Evolutionary conservation across 2,797 vertebrate species (phyloP).

Genomic region (Xenentodon cancila): DNA sequence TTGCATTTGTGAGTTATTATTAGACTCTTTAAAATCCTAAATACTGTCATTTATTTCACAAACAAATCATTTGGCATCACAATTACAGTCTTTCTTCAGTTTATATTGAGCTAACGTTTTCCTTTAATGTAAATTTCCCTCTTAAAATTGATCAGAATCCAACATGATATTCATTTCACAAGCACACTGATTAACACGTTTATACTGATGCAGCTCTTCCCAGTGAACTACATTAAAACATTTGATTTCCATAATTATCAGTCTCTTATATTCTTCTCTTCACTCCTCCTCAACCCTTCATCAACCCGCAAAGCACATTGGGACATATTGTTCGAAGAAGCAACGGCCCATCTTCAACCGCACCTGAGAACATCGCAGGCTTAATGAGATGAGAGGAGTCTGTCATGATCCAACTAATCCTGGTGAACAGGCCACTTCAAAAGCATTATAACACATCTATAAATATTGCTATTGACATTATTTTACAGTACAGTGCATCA

Average conservation of each 20-base stretch:
- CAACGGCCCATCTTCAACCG: conserved; percentile 57
- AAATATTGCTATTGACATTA: conserved; percentile 89
- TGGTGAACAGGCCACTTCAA: conserved; percentile 69
- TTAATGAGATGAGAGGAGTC: conserved; percentile 66
- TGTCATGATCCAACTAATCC: conserved; percentile 57
- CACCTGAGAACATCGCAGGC: conserved; percentile 77
- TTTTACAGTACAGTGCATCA: conserved; percentile 88
- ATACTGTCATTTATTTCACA: conserved; percentile 81
- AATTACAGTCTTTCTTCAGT: conserved; percentile 73
- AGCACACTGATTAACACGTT: conserved; percentile 65
- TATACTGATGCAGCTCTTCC: conserved; percentile 70
- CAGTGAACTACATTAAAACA: conserved; percentile 69
- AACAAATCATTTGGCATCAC: conserved; percentile 82
- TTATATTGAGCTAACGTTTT: conserved; percentile 70
- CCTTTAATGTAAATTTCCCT: conserved; percentile 73
- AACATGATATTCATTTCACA: conserved; percentile 65
- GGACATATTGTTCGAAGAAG: conserved; percentile 67
- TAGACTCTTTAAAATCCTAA: conserved; percentile 72
- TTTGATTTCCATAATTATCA: conserved; percentile 52
- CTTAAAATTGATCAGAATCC: conserved; percentile 65
- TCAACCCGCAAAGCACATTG: conserved; percentile 71
- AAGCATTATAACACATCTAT: conserved; percentile 84
- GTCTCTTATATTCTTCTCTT: conserved; percentile 45
- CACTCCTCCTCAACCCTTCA: conserved; percentile 53
- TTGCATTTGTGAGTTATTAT: conserved; percentile 39